phyloP scores from a whole-genome alignment of 2,888 invertebrate species.

The Drosophila parthenogenetica region DNA sequence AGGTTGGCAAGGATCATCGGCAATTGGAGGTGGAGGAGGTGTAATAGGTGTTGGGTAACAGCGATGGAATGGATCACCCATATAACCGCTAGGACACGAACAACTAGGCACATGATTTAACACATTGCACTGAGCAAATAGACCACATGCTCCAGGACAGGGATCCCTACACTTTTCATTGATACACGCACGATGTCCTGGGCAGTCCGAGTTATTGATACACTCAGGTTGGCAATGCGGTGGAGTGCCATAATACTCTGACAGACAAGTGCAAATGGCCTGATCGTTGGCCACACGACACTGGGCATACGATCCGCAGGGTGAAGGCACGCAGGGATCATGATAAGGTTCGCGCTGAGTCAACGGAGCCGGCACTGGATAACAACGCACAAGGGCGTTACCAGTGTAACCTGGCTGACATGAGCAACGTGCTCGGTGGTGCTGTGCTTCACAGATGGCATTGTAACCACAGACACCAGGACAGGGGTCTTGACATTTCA shows the following conservation, averaged over 20 bases:
- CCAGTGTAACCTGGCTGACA: slow-evolving; percentile 89
- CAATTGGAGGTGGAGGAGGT: slow-evolving; percentile 34
- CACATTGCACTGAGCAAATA: slow-evolving; percentile 89
- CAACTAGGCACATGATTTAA: slow-evolving; percentile 90
- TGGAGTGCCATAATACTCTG: slow-evolving; percentile 88
- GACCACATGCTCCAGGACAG: slow-evolving; percentile 90
- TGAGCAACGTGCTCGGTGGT: slow-evolving; percentile 87
- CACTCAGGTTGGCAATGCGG: slow-evolving; percentile 91
- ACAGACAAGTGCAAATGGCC: slow-evolving; percentile 88
- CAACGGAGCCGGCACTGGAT: slow-evolving; percentile 80
- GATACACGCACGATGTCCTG: slow-evolving; percentile 89
- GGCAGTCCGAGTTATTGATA: slow-evolving; percentile 89
- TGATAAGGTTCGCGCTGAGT: slow-evolving; percentile 63
- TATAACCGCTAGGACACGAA: slow-evolving; percentile 88
- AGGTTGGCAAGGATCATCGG: slow-evolving; percentile 88
- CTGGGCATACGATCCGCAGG: slow-evolving; percentile 89
- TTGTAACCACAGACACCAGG: slow-evolving; percentile 88
- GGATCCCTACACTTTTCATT: slow-evolving; percentile 90
- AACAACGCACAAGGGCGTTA: slow-evolving; percentile 90
- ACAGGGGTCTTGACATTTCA: slow-evolving; percentile 88
- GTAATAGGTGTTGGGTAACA: slow-evolving; percentile 86
- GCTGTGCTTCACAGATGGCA: slow-evolving; percentile 87
- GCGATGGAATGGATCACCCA: slow-evolving; percentile 89
- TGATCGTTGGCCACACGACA: slow-evolving; percentile 88
- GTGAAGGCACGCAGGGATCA: slow-evolving; percentile 88